Conservation (phyloP, 2,888 invertebrate genomes). For the Melanophora roralis region DNA sequence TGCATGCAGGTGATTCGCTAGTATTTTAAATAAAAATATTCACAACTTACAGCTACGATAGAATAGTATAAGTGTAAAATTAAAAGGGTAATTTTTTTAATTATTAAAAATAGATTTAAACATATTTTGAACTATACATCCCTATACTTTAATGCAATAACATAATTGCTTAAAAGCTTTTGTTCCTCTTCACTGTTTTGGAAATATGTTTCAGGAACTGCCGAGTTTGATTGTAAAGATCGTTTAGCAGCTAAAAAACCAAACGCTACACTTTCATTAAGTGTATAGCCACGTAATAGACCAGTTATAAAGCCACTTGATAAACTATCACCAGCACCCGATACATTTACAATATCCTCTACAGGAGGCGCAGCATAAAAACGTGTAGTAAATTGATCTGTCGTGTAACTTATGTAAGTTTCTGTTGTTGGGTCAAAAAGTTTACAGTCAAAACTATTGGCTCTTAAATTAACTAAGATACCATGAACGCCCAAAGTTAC, state of each 20-base stretch:
- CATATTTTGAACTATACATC: slow-evolving; percentile 31
- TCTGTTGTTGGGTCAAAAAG: slow-evolving; percentile 57
- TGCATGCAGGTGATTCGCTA: no score
- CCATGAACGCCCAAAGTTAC: slow-evolving; percentile 82
- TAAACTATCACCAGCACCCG: slow-evolving; percentile 90
- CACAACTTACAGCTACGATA: no score
- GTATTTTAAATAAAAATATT: no score
- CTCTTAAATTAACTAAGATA: slow-evolving; percentile 77
- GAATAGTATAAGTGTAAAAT: no score
- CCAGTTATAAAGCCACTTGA: slow-evolving; percentile 84
- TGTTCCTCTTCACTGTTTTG: slow-evolving; percentile 55
- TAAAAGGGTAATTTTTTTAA: neutral
- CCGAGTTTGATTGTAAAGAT: slow-evolving; percentile 80
- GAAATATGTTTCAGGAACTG: slow-evolving; percentile 79
- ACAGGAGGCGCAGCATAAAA: slow-evolving; percentile 69
- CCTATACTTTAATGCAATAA: slow-evolving; percentile 34
- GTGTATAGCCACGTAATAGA: slow-evolving; percentile 79
- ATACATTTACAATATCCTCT: slow-evolving; percentile 82
- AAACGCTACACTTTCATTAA: slow-evolving; percentile 80
- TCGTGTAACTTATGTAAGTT: slow-evolving; percentile 44
- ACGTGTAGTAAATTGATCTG: slow-evolving; percentile 20
- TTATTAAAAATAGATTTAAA: no score
- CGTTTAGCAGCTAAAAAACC: slow-evolving; percentile 82
- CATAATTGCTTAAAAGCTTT: slow-evolving; percentile 20
- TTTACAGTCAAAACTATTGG: slow-evolving; percentile 50